Evolutionary conservation across 2,113 vertebrate species (phyloP).

Genomic region (Otolemur garnettii): DNA sequence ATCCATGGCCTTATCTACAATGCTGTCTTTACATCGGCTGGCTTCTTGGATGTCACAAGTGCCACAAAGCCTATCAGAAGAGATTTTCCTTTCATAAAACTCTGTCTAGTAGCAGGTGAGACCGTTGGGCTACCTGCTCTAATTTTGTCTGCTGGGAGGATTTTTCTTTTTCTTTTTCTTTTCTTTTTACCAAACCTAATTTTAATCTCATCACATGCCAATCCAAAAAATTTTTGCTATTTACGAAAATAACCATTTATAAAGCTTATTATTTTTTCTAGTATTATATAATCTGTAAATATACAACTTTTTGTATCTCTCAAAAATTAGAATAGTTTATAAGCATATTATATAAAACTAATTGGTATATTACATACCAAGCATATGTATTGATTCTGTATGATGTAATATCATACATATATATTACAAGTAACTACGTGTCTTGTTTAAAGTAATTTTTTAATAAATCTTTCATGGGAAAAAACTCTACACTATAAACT

Average conservation of each 20-base stretch:
- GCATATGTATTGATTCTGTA: slow-evolving; percentile 87
- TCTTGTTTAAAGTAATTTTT: slow-evolving; percentile 79
- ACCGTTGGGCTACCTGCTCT: neutral
- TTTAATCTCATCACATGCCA: slow-evolving; percentile 75
- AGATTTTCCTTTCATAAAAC: neutral
- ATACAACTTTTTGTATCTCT: slow-evolving; percentile 73
- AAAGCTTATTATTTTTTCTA: slow-evolving; percentile 76
- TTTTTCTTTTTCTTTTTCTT: neutral
- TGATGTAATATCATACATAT: slow-evolving; percentile 83
- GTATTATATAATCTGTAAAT: slow-evolving; percentile 52
- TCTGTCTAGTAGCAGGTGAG: too few relatives aligned
- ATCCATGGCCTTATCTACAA: too few relatives aligned
- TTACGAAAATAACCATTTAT: slow-evolving; percentile 79
- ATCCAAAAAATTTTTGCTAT: slow-evolving; percentile 67
- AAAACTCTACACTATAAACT: slow-evolving; percentile 56
- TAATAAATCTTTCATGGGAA: slow-evolving; percentile 81
- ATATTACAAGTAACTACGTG: slow-evolving; percentile 78
- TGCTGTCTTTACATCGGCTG: fast-evolving
- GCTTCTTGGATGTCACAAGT: neutral
- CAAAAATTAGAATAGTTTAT: slow-evolving; percentile 78
- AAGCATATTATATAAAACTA: slow-evolving; percentile 86
- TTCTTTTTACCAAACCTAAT: slow-evolving; percentile 61
- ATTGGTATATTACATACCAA: slow-evolving; percentile 83
- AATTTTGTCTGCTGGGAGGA: neutral
- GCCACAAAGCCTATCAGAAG: neutral